Evolutionary conservation across 2,797 vertebrate genomes (phyloP).

Genomic region (Ptychadena robeensis): DNA sequence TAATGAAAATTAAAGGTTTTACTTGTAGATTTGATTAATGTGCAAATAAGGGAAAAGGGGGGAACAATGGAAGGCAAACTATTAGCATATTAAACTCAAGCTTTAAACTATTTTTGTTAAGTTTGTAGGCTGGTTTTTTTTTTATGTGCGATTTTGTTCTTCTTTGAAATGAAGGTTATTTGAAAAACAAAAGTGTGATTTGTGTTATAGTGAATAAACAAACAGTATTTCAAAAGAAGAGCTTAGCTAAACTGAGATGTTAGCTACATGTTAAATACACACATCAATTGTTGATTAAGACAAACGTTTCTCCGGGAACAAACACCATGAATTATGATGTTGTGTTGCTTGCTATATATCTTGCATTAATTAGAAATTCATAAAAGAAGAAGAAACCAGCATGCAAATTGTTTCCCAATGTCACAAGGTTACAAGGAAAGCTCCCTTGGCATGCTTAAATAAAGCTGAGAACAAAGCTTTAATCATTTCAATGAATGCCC

Average conservation of each 20-base stretch:
- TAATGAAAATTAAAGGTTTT: too few relatives aligned
- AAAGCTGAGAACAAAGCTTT: neutral
- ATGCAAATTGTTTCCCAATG: conserved; percentile 37
- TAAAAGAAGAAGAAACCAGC: conserved; percentile 23
- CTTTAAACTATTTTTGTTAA: neutral
- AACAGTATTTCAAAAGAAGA: neutral
- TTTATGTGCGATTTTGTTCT: neutral
- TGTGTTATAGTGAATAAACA: conserved; percentile 14
- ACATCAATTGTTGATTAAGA: conserved; percentile 26
- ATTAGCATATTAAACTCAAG: too few relatives aligned
- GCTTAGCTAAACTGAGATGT: neutral
- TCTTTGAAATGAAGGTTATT: conserved; percentile 25
- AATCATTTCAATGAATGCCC: neutral
- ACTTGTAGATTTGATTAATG: too few relatives aligned
- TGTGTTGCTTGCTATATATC: conserved; percentile 7
- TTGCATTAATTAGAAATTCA: conserved; percentile 31
- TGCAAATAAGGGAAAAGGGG: too few relatives aligned
- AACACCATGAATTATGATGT: conserved; percentile 24
- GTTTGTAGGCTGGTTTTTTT: neutral
- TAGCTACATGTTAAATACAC: conserved; percentile 11
- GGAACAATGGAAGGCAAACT: too few relatives aligned
- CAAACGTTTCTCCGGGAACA: neutral
- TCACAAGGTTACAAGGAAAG: conserved; percentile 26
- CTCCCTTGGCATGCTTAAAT: conserved; percentile 13
- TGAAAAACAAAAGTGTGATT: conserved; percentile 24